Conservation (phyloP, 2,888 invertebrate genomes). For the Melanophora roralis region DNA sequence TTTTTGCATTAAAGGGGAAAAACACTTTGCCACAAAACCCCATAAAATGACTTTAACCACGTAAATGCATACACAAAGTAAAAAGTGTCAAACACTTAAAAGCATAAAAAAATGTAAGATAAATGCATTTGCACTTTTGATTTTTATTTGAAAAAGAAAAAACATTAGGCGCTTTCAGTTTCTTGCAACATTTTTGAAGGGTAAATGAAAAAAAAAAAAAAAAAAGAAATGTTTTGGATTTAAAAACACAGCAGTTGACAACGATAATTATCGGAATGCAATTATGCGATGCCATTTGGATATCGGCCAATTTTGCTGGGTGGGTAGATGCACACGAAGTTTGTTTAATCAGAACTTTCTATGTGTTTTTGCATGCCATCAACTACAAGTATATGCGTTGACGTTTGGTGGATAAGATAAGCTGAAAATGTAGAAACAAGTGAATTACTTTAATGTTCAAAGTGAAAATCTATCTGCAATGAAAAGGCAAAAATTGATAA, state of each 20-base stretch:
- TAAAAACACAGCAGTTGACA: too few relatives aligned
- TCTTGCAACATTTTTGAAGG: too few relatives aligned
- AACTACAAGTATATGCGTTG: not conserved
- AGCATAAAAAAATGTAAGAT: too few relatives aligned
- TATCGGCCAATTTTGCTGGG: too few relatives aligned
- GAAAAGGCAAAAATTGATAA: not conserved
- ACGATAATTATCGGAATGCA: too few relatives aligned
- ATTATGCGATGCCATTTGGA: too few relatives aligned
- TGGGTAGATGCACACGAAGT: not conserved
- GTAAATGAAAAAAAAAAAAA: not conserved
- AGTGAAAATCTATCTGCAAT: not conserved
- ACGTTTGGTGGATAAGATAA: not conserved
- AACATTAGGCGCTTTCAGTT: too few relatives aligned
- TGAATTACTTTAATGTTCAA: not conserved
- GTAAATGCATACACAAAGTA: too few relatives aligned
- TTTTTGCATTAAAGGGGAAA: not conserved
- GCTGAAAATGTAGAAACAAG: not conserved
- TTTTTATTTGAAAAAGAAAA: too few relatives aligned
- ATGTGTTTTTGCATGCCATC: not conserved
- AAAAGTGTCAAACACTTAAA: too few relatives aligned
- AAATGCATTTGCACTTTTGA: too few relatives aligned
- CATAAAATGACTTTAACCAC: not conserved
- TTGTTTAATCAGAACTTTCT: not conserved
- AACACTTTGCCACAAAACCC: not conserved
- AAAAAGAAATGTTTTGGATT: not conserved